These are phyloP conservation scores for Geotrypetes seraphini DNA, from an alignment of 2,797 vertebrate genomes.

Conservation along the genomic window DNA sequence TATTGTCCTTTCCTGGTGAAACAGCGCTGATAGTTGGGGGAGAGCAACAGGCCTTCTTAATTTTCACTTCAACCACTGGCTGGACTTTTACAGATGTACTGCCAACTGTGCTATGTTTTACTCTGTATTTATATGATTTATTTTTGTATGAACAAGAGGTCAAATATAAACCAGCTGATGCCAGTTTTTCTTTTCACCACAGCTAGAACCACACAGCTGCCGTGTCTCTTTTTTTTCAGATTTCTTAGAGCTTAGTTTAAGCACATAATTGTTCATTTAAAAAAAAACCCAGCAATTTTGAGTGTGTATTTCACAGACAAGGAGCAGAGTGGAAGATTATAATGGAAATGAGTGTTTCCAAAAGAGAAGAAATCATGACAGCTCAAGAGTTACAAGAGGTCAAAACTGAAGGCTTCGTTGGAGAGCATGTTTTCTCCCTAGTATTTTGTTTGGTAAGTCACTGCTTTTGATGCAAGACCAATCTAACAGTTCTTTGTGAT, in stretches of 20 bases:
- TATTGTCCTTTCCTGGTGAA: no score
- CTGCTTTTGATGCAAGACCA: no score
- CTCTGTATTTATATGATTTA: constrained; percentile 40
- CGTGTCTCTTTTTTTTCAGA: constrained; percentile 26
- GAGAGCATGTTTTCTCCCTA: no score
- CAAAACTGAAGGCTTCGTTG: no score
- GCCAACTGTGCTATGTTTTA: constrained; percentile 18
- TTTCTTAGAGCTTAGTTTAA: constrained; percentile 28
- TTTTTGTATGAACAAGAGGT: constrained; percentile 36
- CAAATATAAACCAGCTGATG: constrained; percentile 27
- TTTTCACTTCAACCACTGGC: constrained; percentile 29
- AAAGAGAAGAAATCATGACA: no score
- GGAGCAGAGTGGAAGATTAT: not conserved
- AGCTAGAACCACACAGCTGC: constrained; percentile 15
- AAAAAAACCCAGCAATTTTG: not conserved
- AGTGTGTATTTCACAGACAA: not conserved
- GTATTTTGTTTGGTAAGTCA: no score
- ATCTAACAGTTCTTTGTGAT: no score
- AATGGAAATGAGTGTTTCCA: no score
- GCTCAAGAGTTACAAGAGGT: no score
- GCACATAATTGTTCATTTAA: constrained; percentile 24
- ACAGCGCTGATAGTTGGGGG: constrained; percentile 18
- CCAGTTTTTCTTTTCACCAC: constrained; percentile 18
- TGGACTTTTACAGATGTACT: constrained; percentile 17
- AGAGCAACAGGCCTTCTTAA: constrained; percentile 23